Conservation (phyloP, 2,113 vertebrate species). For the Seriola aureovittata region DNA sequence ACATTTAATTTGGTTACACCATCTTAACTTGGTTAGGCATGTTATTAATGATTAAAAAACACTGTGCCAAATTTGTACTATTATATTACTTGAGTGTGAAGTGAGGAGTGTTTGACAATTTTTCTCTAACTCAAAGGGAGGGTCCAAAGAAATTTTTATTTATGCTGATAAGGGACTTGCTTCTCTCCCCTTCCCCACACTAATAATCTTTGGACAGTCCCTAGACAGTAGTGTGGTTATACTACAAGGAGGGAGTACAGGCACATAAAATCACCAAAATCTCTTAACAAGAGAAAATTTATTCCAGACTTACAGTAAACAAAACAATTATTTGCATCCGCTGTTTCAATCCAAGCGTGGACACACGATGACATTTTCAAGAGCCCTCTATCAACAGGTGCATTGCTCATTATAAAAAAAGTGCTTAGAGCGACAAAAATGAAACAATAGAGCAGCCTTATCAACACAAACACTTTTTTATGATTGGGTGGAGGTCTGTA, state of each 20-base stretch:
- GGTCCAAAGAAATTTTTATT: not conserved
- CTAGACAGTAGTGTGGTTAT: not conserved
- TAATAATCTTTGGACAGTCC: not conserved
- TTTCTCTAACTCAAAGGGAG: not conserved
- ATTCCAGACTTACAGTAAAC: not conserved
- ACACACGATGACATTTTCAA: conserved; percentile 11
- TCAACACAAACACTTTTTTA: conserved; percentile 41
- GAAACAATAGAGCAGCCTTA: conserved; percentile 70
- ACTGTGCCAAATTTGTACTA: not conserved
- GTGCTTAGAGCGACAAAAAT: conserved; percentile 54
- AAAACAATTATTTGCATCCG: conserved; percentile 3
- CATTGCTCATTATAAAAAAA: conserved; percentile 53
- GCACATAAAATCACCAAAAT: not conserved
- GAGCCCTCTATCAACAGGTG: conserved; percentile 50
- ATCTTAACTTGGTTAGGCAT: not conserved
- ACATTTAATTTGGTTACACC: not conserved
- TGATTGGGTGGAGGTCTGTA: conserved; percentile 47
- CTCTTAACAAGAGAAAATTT: not conserved
- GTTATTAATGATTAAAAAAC: not conserved
- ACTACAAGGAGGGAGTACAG: not conserved
- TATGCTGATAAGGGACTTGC: not conserved
- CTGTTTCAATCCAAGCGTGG: not conserved
- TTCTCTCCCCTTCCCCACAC: not conserved
- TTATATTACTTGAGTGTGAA: not conserved
- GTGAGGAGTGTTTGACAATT: not conserved